Conservation (phyloP, 2,797 vertebrate species). For the Acridotheres tristis region DNA sequence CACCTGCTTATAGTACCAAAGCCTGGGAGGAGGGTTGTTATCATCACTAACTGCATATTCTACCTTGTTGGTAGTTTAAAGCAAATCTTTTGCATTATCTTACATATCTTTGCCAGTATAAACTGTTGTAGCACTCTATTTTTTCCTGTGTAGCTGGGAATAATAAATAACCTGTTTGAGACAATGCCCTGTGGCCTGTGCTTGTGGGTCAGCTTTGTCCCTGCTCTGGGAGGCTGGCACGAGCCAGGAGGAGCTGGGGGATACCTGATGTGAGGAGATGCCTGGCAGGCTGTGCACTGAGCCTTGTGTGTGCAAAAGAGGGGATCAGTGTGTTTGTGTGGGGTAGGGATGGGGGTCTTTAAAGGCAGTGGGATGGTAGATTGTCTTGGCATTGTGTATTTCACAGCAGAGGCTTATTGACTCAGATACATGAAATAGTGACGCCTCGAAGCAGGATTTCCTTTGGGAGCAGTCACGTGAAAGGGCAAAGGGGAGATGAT, state of each 20-base stretch:
- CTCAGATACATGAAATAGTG: conserved; percentile 40
- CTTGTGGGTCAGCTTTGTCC: not conserved
- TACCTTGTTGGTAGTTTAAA: not conserved
- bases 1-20: not conserved
- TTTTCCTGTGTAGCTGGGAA: not conserved
- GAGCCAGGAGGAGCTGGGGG: not conserved
- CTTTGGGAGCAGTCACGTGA: conserved; percentile 49
- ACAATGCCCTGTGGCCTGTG: not conserved
- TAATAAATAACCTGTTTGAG: not conserved
- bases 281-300: accelerated
- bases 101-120: not conserved
- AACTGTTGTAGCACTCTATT: not conserved
- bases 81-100: not conserved
- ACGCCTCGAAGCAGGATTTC: conserved; percentile 61
- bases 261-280: not conserved
- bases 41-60: not conserved
- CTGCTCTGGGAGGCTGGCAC: not conserved
- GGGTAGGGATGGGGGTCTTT: not conserved
- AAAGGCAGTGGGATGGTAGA: not conserved
- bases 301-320: not conserved
- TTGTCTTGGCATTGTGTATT: conserved; percentile 39
- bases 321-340: accelerated
- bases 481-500: conserved; percentile 64
- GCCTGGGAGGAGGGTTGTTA: not conserved
- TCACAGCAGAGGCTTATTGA: conserved; percentile 66